phyloP scores from a whole-genome alignment of 2,797 vertebrate genomes.

The Myotis daubentonii region DNA sequence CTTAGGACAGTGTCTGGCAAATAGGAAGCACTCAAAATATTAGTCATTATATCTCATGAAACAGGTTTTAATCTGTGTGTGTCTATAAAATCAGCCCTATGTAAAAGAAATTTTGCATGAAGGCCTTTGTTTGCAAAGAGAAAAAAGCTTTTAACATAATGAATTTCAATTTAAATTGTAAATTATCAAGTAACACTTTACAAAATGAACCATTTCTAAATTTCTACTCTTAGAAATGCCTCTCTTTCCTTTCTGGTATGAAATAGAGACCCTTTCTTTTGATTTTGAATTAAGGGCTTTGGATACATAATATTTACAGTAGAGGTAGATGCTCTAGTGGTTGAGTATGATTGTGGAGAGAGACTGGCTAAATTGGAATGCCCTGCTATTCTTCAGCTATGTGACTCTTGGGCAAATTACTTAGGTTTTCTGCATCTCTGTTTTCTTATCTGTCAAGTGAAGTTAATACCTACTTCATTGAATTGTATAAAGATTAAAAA shows the following conservation, averaged over 20 bases:
- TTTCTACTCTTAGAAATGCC: background rate
- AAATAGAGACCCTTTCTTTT: background rate
- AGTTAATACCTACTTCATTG: background rate
- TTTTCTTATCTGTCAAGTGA: slow-evolving; percentile 35
- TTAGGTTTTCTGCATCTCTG: background rate
- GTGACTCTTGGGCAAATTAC: background rate
- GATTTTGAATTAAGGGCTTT: background rate
- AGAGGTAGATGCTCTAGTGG: background rate
- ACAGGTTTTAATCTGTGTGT: background rate
- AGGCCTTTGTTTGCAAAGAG: background rate
- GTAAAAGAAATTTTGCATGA: background rate
- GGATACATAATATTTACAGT: background rate
- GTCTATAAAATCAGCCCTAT: background rate
- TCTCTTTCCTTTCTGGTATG: background rate
- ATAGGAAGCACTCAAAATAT: background rate
- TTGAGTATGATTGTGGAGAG: background rate
- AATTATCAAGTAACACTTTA: slow-evolving; percentile 25
- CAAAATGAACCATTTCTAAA: background rate
- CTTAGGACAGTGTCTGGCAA: background rate
- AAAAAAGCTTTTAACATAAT: background rate
- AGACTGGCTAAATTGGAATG: background rate
- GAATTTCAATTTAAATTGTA: slow-evolving; percentile 28
- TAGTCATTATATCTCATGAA: background rate
- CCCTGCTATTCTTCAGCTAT: background rate
- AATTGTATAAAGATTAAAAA: slow-evolving; percentile 3